These are phyloP conservation scores for Clarias laeviceps DNA, from an alignment of 2,797 vertebrate genomes.

Conservation along the genomic window DNA sequence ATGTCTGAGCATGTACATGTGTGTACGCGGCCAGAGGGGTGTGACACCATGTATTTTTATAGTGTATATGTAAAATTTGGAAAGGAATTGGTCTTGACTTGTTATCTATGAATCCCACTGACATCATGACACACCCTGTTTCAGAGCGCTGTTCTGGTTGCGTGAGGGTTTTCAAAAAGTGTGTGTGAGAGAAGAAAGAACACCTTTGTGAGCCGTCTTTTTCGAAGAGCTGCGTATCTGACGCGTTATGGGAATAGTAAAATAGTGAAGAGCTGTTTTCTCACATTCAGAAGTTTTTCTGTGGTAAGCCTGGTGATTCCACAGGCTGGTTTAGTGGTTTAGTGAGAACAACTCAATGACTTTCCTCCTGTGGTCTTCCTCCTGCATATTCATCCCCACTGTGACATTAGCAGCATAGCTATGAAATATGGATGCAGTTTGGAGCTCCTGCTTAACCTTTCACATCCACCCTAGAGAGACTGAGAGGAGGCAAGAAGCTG, in stretches of 20 bases:
- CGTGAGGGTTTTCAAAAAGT: not conserved
- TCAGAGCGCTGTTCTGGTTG: not conserved
- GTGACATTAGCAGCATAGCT: slow-evolving; percentile 59
- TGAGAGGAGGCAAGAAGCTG: slow-evolving; percentile 1
- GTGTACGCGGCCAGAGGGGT: not conserved
- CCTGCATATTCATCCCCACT: slow-evolving; percentile 64
- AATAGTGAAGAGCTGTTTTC: not conserved
- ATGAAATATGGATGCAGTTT: slow-evolving; percentile 67
- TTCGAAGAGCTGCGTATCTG: not conserved
- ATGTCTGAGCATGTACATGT: slow-evolving; percentile 15
- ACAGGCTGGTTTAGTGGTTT: slow-evolving; percentile 24
- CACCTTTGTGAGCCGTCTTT: not conserved
- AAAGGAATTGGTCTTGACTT: slow-evolving; percentile 24
- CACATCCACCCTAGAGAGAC: slow-evolving; percentile 49
- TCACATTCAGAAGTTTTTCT: not conserved
- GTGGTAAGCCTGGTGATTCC: slow-evolving; percentile 1
- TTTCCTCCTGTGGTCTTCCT: slow-evolving; percentile 56
- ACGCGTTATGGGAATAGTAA: not conserved
- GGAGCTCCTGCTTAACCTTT: slow-evolving; percentile 59
- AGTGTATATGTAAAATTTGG: slow-evolving; percentile 1
- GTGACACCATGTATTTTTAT: slow-evolving; percentile 1
- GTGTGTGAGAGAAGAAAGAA: not conserved
- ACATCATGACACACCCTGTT: slow-evolving; percentile 21
- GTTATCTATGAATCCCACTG: slow-evolving; percentile 11
- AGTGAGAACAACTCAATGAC: slow-evolving; percentile 53